Conservation (phyloP, 2,797 vertebrate species). For the Scarus forsteni region DNA sequence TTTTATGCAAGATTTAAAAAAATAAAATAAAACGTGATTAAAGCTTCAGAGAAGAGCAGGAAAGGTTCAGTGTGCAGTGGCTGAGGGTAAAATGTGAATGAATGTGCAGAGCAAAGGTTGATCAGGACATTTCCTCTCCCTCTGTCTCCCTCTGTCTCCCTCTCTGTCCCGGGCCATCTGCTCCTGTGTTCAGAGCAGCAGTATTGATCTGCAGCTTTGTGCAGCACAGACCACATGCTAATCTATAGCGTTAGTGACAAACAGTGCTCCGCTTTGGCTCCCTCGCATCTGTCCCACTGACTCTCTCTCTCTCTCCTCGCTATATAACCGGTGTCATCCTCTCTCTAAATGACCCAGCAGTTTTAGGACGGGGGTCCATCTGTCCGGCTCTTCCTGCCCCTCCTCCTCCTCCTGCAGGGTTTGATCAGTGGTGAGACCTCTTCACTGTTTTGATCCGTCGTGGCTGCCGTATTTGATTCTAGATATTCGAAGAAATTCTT, state of each 20-base stretch:
- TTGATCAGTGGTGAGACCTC: constrained; percentile 53
- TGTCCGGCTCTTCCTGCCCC: constrained; percentile 61
- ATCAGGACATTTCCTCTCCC: constrained; percentile 35
- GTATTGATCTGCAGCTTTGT: constrained; percentile 90
- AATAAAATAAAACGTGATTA: neutral
- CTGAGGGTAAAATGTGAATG: constrained; percentile 30
- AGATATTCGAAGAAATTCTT: constrained; percentile 1
- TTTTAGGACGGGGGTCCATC: constrained; percentile 75
- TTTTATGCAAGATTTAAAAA: no score
- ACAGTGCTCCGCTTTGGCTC: constrained; percentile 72
- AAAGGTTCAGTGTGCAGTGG: neutral
- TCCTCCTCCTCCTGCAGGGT: constrained; percentile 45
- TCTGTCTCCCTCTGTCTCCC: constrained; percentile 11
- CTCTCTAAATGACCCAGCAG: constrained; percentile 72
- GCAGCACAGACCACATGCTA: constrained; percentile 89
- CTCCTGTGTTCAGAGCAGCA: constrained; percentile 77
- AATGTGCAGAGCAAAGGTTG: constrained; percentile 41
- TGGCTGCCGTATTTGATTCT: constrained; percentile 44
- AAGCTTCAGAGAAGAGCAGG: neutral
- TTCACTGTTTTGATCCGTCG: constrained; percentile 38
- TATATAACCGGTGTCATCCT: constrained; percentile 50
- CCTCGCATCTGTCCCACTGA: constrained; percentile 83
- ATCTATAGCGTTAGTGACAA: constrained; percentile 88
- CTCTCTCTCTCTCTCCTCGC: constrained; percentile 52
- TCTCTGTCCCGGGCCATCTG: constrained; percentile 85